Percentiles rank a stretch among this genome's conserved stretches.
Conservation (phyloP, 2,113 vertebrate species). For the Phalacrocorax pelagicus region DNA sequence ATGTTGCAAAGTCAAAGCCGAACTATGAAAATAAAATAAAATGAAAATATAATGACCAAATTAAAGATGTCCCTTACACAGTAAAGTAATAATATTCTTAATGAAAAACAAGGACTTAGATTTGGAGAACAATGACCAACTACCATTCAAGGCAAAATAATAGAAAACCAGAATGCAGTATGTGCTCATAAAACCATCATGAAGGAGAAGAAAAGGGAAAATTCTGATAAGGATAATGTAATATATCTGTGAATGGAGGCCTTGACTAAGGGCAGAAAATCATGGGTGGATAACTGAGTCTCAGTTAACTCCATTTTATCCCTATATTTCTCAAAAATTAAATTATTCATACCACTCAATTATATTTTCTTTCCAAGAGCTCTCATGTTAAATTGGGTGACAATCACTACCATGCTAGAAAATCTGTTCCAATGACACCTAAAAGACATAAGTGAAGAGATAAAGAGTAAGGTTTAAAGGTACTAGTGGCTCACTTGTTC, state of each 20-base stretch:
- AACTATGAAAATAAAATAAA: constrained; percentile 44
- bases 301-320: neutral
- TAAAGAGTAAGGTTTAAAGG: neutral
- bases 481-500: neutral
- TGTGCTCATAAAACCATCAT: neutral
- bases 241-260: neutral
- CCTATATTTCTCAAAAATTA: constrained; percentile 2
- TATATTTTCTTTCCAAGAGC: neutral
- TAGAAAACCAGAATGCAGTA: neutral
- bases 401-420: neutral
- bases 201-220: neutral
- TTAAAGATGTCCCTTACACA: neutral
- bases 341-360: neutral
- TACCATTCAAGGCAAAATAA: neutral
- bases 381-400: neutral
- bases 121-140: neutral
- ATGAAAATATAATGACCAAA: constrained; percentile 4
- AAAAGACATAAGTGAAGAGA: neutral
- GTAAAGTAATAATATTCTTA: neutral
- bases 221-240: neutral
- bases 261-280: neutral
- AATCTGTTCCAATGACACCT: constrained; percentile 4
- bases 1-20: neutral
- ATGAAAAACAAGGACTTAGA: neutral
- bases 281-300: neutral